Percentiles rank a stretch among this genome's conserved stretches.
These are phyloP conservation scores for Myripristis jacobus DNA, from an alignment of 2,797 vertebrate species.

Conservation along the genomic window DNA sequence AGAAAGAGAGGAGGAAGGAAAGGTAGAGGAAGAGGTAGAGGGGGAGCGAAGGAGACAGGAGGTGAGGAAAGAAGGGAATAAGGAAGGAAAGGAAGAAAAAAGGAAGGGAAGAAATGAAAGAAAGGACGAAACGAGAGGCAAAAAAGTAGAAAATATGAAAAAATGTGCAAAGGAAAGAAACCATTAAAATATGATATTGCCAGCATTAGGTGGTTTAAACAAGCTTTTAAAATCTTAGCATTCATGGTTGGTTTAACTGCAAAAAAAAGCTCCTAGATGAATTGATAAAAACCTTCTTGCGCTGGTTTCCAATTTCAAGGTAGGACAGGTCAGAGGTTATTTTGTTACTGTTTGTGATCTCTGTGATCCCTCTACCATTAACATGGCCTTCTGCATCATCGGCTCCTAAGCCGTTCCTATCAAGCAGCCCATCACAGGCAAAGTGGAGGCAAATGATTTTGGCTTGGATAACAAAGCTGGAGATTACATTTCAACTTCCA, in stretches of 20 bases:
- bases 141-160: not conserved
- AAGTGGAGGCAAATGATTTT: conserved; percentile 83
- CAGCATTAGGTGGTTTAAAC: not conserved
- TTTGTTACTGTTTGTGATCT: conserved; percentile 48
- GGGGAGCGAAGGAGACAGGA: not conserved
- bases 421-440: conserved; percentile 72
- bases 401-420: conserved; percentile 69
- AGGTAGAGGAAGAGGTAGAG: too few species aligned
- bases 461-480: conserved; percentile 83
- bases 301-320: conserved; percentile 68
- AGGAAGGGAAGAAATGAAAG: not conserved
- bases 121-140: too few species aligned
- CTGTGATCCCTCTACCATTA: conserved; percentile 64
- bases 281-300: conserved; percentile 2
- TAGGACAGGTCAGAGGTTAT: conserved; percentile 57
- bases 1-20: not conserved
- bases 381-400: conserved; percentile 62
- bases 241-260: not conserved
- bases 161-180: conserved; percentile 1
- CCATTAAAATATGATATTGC: not conserved
- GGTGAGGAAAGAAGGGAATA: not conserved
- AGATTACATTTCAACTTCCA: conserved; percentile 85
- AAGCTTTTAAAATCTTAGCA: not conserved
- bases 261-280: not conserved
- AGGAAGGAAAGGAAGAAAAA: not conserved